Percentiles rank a stretch among this genome's conserved stretches.
Conservation (phyloP, 2,888 invertebrate genomes). For the Aspidapion aeneum region DNA sequence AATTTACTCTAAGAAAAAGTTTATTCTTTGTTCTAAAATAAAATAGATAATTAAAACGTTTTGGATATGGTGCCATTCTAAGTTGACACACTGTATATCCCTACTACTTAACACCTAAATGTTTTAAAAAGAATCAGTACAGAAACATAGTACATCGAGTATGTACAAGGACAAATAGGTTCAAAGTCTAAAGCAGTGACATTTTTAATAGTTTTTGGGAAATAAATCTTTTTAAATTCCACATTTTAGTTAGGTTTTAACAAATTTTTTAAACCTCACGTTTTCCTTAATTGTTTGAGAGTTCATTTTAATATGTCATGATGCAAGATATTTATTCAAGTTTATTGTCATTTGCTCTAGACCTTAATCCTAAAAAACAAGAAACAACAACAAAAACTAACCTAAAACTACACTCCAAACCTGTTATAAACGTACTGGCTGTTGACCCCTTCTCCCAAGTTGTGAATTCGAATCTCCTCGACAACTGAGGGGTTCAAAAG, state of each 20-base stretch:
- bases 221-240: too few relatives aligned
- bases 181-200: constrained; percentile 1
- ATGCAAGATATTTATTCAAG: too few relatives aligned
- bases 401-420: constrained; percentile 43
- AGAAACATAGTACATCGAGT: constrained; percentile 8
- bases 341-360: background rate
- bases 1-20: too few relatives aligned
- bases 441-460: constrained; percentile 47
- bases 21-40: too few relatives aligned
- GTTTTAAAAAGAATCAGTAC: background rate
- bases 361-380: constrained; percentile 9
- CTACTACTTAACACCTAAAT: background rate
- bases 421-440: constrained; percentile 48
- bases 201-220: constrained; percentile 9
- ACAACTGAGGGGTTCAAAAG: constrained; percentile 69
- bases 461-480: constrained; percentile 47
- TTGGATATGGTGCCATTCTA: too few relatives aligned
- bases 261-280: too few relatives aligned
- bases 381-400: constrained; percentile 20
- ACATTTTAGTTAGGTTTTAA: too few relatives aligned
- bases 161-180: constrained; percentile 13
- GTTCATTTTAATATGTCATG: too few relatives aligned
- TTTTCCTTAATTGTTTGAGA: too few relatives aligned
- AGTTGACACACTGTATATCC: too few relatives aligned
- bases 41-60: too few relatives aligned